phyloP scores from a whole-genome alignment of 2,888 invertebrate species.

The Ethmia dodecea region DNA sequence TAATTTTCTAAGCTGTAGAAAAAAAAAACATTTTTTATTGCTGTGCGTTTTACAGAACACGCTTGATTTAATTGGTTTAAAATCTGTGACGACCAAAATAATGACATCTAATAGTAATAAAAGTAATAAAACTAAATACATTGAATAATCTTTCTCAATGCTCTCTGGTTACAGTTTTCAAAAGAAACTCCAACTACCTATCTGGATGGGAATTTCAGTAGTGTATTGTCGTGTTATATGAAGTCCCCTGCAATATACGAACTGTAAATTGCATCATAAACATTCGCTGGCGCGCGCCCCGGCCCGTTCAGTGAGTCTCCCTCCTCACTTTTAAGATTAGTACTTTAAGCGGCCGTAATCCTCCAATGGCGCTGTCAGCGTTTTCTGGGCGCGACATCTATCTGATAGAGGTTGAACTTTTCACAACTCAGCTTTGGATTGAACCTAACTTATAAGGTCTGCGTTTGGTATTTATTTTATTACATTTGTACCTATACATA shows the following conservation, averaged over 20 bases:
- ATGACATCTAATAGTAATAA: too few relatives aligned
- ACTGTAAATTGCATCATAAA: constrained; percentile 71
- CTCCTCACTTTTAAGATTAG: constrained; percentile 33
- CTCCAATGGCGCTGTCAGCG: constrained; percentile 24
- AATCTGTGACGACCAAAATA: too few relatives aligned
- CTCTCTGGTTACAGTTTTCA: constrained; percentile 29
- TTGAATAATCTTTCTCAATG: constrained; percentile 13
- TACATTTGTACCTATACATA: too few relatives aligned
- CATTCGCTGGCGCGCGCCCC: constrained; percentile 43
- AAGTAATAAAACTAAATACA: too few relatives aligned
- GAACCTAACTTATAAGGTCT: too few relatives aligned
- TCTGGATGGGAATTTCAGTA: constrained; percentile 44
- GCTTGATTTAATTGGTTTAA: too few relatives aligned
- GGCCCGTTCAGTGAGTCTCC: constrained; percentile 19
- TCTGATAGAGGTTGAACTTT: constrained; percentile 37
- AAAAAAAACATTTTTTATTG: too few relatives aligned
- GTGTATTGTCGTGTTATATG: constrained; percentile 61
- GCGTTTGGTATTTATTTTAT: too few relatives aligned
- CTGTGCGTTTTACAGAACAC: too few relatives aligned
- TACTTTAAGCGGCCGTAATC: constrained; percentile 27
- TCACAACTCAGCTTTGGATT: too few relatives aligned
- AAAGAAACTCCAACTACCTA: constrained; percentile 31
- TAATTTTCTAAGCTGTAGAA: too few relatives aligned
- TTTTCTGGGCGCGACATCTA: constrained; percentile 51
- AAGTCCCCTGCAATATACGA: constrained; percentile 64